Base-by-base conservation (phyloP, 2,888 invertebrate species). In the Nymphalis polychloros region DNA sequence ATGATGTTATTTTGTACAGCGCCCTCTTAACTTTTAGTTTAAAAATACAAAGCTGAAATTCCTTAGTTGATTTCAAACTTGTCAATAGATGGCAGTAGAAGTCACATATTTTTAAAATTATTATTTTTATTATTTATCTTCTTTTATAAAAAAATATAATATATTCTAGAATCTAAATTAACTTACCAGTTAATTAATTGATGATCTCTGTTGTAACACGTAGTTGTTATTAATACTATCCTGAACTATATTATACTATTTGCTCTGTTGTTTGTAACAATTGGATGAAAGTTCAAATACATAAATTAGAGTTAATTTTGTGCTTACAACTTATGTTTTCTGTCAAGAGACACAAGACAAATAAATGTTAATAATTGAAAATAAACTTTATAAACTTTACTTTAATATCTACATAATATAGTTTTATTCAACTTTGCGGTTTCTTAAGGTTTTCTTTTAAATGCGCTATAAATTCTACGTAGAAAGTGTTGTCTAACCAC, bases 1-100 rank as follows among this genome's bases (percentile, higher is more conserved):
- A 48, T 31, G 13, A 57, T 59, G n/a, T 35, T 13, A 4, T 19
- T 0, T 13, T 19, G 10, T 5, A 19, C 0, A 64, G 52, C 67
- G 76, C 62, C 74, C 73, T 72, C 73, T 77, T 17, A 8, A 19
- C 6, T n/a, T 55, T 31, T 17, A 2, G n/a, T 17, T 31, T 2
- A 1, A 1, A 55, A 55, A 35, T 20, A 23, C 8, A 31, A 16
- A 13, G 17, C 20, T 31, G 1, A 16, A 27, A 17, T 17, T 55
- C 7, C 17, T 19, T 57, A 35, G 16, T 35, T 8, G n/a, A 17
- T 4, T n/a, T 57, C 13, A 2, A 31, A n/a, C 1, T 2, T 55
- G 17, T 19, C 55, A n/a, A 35, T 8, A 57, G 55, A 57, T 57
- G 35, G 35, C 55, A 53, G 53, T 19, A 49, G 1, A 19, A n/a